A percentile compares a stretch with the other conserved stretches of the same genome.
phyloP scores from a whole-genome alignment of 2,888 invertebrate species.

The Eristalis tenax region DNA sequence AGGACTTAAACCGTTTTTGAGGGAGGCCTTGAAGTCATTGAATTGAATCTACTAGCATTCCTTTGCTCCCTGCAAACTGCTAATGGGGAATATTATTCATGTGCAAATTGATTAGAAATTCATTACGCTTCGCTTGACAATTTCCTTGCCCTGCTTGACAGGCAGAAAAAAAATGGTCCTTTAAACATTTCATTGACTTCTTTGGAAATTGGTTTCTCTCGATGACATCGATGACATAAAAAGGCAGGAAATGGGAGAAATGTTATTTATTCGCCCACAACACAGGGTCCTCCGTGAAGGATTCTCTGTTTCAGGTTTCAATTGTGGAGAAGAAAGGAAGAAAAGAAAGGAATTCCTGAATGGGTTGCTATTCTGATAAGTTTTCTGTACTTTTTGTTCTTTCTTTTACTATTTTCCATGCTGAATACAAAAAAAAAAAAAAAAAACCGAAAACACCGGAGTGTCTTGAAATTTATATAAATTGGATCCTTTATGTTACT shows the following conservation, averaged over 20 bases:
- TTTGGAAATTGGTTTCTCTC: conserved; percentile 41
- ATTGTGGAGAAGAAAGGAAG: conserved; percentile 21
- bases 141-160: conserved; percentile 28
- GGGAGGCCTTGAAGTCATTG: neutral
- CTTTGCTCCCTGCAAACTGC: conserved; percentile 18
- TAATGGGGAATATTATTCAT: conserved; percentile 62
- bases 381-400: conserved; percentile 7
- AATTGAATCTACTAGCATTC: neutral
- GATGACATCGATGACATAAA: conserved; percentile 44
- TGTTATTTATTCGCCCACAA: conserved; percentile 55
- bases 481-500: conserved; percentile 51
- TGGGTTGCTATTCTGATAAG: conserved; percentile 24
- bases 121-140: conserved; percentile 61
- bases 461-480: conserved; percentile 41
- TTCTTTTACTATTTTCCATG: conserved; percentile 4
- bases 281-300: conserved; percentile 4
- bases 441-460: neutral
- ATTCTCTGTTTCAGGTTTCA: conserved; percentile 6
- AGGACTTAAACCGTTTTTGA: conserved; percentile 12
- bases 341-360: conserved; percentile 28
- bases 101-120: conserved; percentile 69
- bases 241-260: conserved; percentile 45
- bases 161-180: conserved; percentile 53
- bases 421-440: conserved; percentile 6
- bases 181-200: conserved; percentile 62